These are phyloP conservation scores for Crax fasciolata DNA, from an alignment of 2,797 vertebrate genomes.

Conservation along the genomic window DNA sequence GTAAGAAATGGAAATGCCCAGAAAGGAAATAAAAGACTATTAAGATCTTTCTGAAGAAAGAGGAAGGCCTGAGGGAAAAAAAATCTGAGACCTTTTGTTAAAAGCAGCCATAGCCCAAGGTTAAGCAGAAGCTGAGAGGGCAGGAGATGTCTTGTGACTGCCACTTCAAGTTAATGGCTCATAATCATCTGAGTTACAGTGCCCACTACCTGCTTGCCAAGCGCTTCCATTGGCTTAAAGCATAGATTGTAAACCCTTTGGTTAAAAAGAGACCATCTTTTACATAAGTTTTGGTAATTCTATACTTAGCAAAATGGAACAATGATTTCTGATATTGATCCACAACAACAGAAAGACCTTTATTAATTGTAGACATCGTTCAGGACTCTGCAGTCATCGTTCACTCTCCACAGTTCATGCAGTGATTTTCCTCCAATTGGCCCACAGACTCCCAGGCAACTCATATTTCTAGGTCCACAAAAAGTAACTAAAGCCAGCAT, in stretches of 20 bases:
- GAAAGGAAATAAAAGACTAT: neutral
- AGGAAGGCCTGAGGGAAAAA: neutral
- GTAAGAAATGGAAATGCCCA: neutral
- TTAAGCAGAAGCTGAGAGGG: neutral
- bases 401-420: fast-evolving
- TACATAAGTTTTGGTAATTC: neutral
- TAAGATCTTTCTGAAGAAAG: neutral
- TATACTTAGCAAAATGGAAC: neutral
- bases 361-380: neutral
- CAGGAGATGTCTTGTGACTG: neutral
- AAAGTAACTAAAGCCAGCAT: neutral
- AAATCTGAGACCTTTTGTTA: neutral
- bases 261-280: neutral
- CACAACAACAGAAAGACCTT: neutral
- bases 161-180: neutral
- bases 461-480: neutral
- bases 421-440: neutral
- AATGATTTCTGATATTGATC: neutral
- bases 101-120: neutral
- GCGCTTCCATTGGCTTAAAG: neutral
- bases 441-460: neutral
- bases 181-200: neutral
- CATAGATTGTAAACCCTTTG: neutral
- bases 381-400: neutral
- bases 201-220: neutral